Conservation (phyloP, 1,140 invertebrate genomes). For the Bombus fervidus region DNA sequence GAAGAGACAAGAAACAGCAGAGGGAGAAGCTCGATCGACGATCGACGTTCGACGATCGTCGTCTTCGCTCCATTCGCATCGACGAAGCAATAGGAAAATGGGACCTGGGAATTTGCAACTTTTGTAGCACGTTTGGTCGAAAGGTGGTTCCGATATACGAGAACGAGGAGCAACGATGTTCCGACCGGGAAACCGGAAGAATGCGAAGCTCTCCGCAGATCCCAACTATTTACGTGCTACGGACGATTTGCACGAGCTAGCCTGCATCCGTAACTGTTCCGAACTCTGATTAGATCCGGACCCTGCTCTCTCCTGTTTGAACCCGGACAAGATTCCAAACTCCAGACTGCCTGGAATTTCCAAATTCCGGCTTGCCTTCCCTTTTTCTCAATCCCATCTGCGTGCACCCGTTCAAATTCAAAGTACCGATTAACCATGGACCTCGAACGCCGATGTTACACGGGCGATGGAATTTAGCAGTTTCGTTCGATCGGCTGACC, state of each 20-base stretch:
- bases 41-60: not conserved
- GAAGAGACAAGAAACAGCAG: no score
- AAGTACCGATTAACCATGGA: not conserved
- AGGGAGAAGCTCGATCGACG: not conserved
- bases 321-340: slow-evolving; percentile 4
- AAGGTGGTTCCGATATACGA: no score
- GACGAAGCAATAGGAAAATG: no score
- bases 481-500: not conserved
- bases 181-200: slow-evolving; percentile 23
- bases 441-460: not conserved
- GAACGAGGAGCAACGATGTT: no score
- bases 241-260: slow-evolving; percentile 20
- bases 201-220: slow-evolving; percentile 14
- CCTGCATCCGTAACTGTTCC: not conserved
- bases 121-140: no score
- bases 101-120: no score
- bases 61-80: no score
- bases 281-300: slow-evolving; percentile 22
- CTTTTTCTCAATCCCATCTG: not conserved
- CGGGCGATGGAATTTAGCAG: not conserved
- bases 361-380: not conserved
- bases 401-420: not conserved
- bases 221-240: slow-evolving; percentile 5
- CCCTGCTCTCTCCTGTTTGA: no score
- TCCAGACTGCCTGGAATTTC: not conserved